Conservation (phyloP, 2,888 invertebrate species). For the Scaptodrosophila latifasciaeformis region DNA sequence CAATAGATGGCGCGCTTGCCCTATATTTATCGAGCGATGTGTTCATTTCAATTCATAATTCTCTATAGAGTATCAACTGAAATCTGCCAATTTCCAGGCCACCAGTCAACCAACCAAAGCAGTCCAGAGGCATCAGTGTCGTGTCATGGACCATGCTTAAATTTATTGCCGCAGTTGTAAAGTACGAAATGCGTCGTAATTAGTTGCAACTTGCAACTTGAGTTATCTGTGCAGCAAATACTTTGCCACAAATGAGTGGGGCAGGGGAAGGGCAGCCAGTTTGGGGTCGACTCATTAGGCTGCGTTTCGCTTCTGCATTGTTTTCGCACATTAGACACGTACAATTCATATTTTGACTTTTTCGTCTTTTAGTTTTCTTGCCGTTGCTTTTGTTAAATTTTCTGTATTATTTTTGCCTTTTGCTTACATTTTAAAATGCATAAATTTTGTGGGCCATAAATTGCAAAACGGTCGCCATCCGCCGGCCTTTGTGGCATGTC, state of each 20-base stretch:
- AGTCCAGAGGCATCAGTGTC: conserved; percentile 26
- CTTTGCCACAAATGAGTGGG: conserved; percentile 26
- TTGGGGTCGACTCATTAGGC: conserved; percentile 12
- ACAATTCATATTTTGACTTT: conserved; percentile 35
- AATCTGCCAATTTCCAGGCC: conserved; percentile 36
- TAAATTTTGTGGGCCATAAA: conserved; percentile 56
- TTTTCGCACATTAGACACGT: conserved; percentile 65
- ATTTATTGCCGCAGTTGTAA: conserved; percentile 65
- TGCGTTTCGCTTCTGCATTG: conserved; percentile 2
- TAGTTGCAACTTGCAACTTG: conserved; percentile 68
- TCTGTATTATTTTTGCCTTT: too few species aligned
- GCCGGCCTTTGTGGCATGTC: conserved; percentile 45
- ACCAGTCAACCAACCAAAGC: conserved; percentile 28
- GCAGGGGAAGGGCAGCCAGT: background rate
- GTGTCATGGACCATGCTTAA: conserved; percentile 62
- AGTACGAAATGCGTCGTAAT: conserved; percentile 66
- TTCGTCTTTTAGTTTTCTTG: too few species aligned
- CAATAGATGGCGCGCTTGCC: too few species aligned
- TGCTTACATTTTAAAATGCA: conserved; percentile 58
- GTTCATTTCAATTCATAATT: too few species aligned
- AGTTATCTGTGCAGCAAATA: conserved; percentile 65
- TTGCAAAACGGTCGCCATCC: conserved; percentile 24
- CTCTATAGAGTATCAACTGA: conserved; percentile 18
- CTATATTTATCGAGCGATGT: too few species aligned
- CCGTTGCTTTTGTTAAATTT: too few species aligned